These are phyloP conservation scores for Cheilosia vernalis DNA, from an alignment of 2,888 invertebrate genomes.

Conservation along the genomic window DNA sequence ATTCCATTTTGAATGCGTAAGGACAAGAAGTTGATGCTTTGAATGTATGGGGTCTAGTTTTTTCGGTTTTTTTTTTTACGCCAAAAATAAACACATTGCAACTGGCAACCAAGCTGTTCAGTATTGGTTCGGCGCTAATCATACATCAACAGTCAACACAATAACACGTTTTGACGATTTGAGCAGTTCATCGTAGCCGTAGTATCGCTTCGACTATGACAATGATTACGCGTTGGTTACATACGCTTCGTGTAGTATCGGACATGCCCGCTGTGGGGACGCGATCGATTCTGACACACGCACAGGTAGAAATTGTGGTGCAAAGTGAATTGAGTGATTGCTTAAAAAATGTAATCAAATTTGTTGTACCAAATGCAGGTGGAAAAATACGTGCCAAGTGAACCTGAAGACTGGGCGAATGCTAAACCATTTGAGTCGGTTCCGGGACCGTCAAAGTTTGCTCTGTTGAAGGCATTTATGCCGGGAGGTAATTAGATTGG, in stretches of 20 bases:
- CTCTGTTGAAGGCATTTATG: constrained; percentile 59
- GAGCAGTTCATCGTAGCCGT: neutral
- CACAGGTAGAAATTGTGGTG: constrained; percentile 20
- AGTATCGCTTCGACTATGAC: constrained; percentile 25
- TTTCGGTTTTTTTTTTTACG: neutral
- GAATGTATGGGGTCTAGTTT: neutral
- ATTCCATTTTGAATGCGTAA: too few species aligned
- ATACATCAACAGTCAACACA: neutral
- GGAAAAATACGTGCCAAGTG: constrained; percentile 33
- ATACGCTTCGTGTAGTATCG: constrained; percentile 22
- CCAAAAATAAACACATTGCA: neutral
- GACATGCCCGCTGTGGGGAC: constrained; percentile 8
- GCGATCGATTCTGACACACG: constrained; percentile 41
- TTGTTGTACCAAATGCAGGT: constrained; percentile 14
- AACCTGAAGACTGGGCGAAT: constrained; percentile 37
- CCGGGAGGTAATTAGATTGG: constrained; percentile 51
- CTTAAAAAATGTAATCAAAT: neutral
- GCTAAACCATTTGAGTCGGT: constrained; percentile 53
- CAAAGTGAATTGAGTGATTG: neutral
- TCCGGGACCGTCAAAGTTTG: constrained; percentile 62
- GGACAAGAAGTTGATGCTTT: too few species aligned
- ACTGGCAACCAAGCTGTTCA: neutral
- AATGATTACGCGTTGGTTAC: constrained; percentile 52
- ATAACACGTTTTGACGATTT: neutral
- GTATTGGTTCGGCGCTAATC: neutral